A percentile compares a stretch with the other conserved stretches of the same genome.
Conservation (phyloP, 2,888 invertebrate species). For the Criorhina ranunculi region DNA sequence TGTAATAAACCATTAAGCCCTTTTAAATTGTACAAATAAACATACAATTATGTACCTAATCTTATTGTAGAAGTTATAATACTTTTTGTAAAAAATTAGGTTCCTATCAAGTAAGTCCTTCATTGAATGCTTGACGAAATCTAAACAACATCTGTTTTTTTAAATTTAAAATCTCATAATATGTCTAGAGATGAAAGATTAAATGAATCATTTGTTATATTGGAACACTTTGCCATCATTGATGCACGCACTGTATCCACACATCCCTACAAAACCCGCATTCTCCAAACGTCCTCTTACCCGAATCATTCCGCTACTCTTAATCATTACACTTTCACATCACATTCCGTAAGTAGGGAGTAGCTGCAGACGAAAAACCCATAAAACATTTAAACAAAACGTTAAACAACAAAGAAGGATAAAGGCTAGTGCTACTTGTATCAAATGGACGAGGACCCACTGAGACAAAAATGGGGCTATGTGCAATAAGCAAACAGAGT, state of each 20-base stretch:
- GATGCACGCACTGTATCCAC: neutral
- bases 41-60: too few relatives aligned
- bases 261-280: slow-evolving; percentile 1
- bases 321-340: slow-evolving; percentile 1
- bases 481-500: slow-evolving; percentile 26
- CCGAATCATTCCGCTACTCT: neutral
- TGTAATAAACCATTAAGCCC: too few relatives aligned
- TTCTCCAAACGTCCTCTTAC: neutral
- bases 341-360: neutral
- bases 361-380: slow-evolving; percentile 36
- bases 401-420: slow-evolving; percentile 10
- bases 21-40: too few relatives aligned
- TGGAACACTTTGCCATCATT: neutral
- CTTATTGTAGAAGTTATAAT: too few relatives aligned
- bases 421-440: slow-evolving; percentile 17
- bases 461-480: neutral
- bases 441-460: neutral
- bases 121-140: too few relatives aligned
- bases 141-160: too few relatives aligned
- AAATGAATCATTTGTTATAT: neutral
- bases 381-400: slow-evolving; percentile 57
- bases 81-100: too few relatives aligned
- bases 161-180: too few relatives aligned
- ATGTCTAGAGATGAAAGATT: neutral
- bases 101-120: too few relatives aligned